Conservation (phyloP, 2,113 vertebrate species). For the Eonycteris spelaea region DNA sequence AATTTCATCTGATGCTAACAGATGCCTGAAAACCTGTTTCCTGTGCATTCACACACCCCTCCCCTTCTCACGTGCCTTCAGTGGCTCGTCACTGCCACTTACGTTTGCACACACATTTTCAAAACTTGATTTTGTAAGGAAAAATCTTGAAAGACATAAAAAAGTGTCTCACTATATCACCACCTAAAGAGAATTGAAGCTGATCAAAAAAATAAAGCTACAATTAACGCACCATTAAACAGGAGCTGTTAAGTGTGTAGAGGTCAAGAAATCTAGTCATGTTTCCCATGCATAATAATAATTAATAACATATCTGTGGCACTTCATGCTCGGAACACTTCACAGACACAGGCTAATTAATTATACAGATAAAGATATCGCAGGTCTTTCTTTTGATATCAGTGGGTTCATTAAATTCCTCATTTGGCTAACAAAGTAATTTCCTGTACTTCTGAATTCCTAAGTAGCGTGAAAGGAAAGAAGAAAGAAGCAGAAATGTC, state of each 20-base stretch:
- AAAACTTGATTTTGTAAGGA: conserved; percentile 39
- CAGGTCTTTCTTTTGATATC: conserved; percentile 54
- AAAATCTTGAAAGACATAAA: conserved; percentile 47
- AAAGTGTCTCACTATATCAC: not conserved
- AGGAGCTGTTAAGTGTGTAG: not conserved
- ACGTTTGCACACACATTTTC: conserved; percentile 29
- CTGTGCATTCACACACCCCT: not conserved
- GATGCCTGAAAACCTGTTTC: not conserved
- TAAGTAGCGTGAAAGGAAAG: not conserved
- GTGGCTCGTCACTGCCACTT: not conserved
- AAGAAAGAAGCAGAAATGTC: conserved; percentile 8
- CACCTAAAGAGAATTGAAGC: not conserved
- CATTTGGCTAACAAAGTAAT: conserved; percentile 65
- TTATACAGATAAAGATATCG: conserved; percentile 65
- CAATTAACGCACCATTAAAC: conserved; percentile 58
- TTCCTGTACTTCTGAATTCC: conserved; percentile 35
- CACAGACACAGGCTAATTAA: conserved; percentile 64
- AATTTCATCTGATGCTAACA: not conserved
- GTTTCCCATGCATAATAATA: conserved; percentile 51
- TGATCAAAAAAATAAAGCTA: conserved; percentile 52
- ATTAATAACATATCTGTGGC: conserved; percentile 61
- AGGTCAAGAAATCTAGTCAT: conserved; percentile 60
- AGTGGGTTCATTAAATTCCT: conserved; percentile 60
- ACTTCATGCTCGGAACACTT: conserved; percentile 41
- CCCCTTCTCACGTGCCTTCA: not conserved